Percentiles rank a stretch among this genome's conserved stretches.
Evolutionary conservation across 2,888 invertebrate species (phyloP).

Genomic region (Onchidella celtica): DNA sequence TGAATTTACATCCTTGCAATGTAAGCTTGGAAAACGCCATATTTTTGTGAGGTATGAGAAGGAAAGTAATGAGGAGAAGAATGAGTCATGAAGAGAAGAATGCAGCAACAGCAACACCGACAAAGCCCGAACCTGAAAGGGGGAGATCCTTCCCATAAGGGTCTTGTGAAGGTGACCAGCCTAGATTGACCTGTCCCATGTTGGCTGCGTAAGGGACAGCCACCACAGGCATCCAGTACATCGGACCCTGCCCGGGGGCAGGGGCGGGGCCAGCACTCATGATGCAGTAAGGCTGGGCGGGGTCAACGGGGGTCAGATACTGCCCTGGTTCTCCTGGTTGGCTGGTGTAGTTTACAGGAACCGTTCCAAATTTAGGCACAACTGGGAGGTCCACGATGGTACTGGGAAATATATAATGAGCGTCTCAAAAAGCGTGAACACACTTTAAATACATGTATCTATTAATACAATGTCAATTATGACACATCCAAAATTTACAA

Average conservation of each 20-base stretch:
- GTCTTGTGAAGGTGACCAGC: constrained; percentile 69
- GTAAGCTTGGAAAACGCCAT: too few species aligned
- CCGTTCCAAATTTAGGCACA: background rate
- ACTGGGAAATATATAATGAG: too few species aligned
- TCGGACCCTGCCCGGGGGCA: constrained; percentile 11
- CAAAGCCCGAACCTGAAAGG: constrained; percentile 46
- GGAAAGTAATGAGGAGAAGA: too few species aligned
- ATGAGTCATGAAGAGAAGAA: too few species aligned
- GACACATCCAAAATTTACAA: too few species aligned
- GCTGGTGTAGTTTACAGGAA: background rate
- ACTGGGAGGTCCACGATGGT: background rate
- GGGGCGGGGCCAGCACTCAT: constrained; percentile 42
- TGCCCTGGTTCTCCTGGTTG: constrained; percentile 47
- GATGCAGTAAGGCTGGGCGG: background rate
- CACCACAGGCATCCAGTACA: constrained; percentile 58
- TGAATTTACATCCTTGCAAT: too few species aligned
- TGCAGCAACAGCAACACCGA: background rate
- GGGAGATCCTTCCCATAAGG: constrained; percentile 73
- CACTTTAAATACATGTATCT: too few species aligned
- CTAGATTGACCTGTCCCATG: constrained; percentile 70
- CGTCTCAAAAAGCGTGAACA: too few species aligned
- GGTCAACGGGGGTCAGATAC: constrained; percentile 29
- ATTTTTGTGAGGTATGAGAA: too few species aligned
- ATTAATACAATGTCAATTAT: too few species aligned
- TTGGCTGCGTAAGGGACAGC: constrained; percentile 67